Conservation (phyloP, 2,113 vertebrate species). For the Nymphicus hollandicus region DNA sequence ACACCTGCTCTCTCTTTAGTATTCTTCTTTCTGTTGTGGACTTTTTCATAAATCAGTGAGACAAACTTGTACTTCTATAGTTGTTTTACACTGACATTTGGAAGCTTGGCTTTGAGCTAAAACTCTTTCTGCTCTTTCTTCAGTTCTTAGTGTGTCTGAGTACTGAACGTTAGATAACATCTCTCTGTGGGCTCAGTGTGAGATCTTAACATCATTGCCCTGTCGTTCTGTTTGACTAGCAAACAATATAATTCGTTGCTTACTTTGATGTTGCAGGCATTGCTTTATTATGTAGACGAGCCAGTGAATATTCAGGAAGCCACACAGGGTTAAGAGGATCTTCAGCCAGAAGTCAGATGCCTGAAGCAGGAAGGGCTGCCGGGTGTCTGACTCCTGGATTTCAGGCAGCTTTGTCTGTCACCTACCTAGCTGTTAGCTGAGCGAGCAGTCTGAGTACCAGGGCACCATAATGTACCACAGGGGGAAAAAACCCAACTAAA, state of each 20-base stretch:
- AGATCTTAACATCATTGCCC: background rate
- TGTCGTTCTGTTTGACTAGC: background rate
- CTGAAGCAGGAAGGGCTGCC: background rate
- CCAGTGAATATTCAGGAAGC: background rate
- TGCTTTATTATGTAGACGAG: background rate
- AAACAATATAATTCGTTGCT: background rate
- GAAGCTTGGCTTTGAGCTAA: background rate
- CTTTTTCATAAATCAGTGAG: background rate
- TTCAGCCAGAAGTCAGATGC: background rate
- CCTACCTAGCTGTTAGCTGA: background rate
- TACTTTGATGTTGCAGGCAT: background rate
- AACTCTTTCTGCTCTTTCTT: conserved; percentile 2
- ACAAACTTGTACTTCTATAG: background rate
- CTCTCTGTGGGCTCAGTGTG: background rate
- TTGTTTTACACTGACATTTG: background rate
- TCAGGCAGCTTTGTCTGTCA: background rate
- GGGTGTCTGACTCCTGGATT: no score
- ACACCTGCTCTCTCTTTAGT: background rate
- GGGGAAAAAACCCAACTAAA: background rate
- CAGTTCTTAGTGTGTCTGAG: background rate
- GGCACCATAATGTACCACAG: no score
- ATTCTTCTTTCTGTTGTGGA: background rate
- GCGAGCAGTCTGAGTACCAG: background rate
- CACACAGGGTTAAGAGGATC: background rate
- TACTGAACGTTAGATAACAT: background rate